These are phyloP conservation scores for Glyphotaelius pellucidus DNA, from an alignment of 2,888 invertebrate genomes.

Conservation along the genomic window DNA sequence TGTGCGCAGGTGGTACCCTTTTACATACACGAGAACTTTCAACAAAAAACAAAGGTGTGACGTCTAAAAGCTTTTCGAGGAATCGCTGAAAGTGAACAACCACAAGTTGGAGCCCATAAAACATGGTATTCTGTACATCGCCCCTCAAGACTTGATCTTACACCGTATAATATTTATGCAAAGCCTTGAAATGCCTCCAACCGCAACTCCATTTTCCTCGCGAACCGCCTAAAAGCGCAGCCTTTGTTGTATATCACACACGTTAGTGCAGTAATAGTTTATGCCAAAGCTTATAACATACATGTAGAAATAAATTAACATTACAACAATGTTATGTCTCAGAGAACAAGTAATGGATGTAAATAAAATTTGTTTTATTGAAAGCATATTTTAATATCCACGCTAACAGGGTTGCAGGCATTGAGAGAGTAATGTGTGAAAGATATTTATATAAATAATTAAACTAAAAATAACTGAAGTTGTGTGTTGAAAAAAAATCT, in stretches of 20 bases:
- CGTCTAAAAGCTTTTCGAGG: conserved; percentile 24
- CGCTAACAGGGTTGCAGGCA: not conserved
- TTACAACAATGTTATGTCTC: not conserved
- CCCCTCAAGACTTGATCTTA: not conserved
- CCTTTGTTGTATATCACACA: not conserved
- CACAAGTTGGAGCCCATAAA: conserved; percentile 26
- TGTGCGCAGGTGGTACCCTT: not conserved
- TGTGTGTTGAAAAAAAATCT: too few relatives aligned
- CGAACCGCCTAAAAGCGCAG: not conserved
- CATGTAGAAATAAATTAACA: not conserved
- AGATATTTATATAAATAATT: too few relatives aligned
- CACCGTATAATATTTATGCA: not conserved
- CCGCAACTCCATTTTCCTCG: conserved; percentile 25
- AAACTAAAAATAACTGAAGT: too few relatives aligned
- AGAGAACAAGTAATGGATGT: not conserved
- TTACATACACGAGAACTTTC: not conserved
- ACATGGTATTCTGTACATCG: not conserved
- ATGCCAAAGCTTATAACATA: not conserved
- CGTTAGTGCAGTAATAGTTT: not conserved
- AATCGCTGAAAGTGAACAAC: conserved; percentile 36
- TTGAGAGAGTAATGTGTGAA: not conserved
- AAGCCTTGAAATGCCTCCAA: not conserved
- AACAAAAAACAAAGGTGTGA: not conserved
- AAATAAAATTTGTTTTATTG: not conserved
- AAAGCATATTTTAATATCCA: not conserved